A percentile compares a stretch with the other conserved stretches of the same genome.
phyloP scores from a whole-genome alignment of 2,797 vertebrate species.

The Clarias pachynema region DNA sequence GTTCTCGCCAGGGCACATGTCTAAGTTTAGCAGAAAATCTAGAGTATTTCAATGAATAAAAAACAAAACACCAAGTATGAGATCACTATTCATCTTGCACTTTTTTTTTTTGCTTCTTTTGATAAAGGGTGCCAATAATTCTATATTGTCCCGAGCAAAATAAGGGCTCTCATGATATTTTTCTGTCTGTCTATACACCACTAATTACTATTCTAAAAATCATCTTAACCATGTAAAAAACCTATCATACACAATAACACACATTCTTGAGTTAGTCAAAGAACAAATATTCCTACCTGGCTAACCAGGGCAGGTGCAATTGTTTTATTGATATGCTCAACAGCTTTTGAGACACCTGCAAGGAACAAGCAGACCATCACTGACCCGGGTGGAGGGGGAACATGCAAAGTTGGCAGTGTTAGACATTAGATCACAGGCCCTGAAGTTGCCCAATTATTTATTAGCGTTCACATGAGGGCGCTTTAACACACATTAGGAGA shows the following conservation, averaged over 20 bases:
- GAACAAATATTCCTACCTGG: slow-evolving; percentile 91
- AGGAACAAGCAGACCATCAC: slow-evolving; percentile 94
- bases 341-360: slow-evolving; percentile 99
- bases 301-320: slow-evolving; percentile 98
- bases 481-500: not conserved
- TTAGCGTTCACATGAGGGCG: not conserved
- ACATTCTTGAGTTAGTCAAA: slow-evolving; percentile 68
- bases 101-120: not conserved
- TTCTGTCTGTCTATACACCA: not conserved
- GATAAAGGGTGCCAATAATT: slow-evolving; percentile 1
- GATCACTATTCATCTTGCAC: no score
- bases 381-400: slow-evolving; percentile 68
- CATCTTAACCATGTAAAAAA: slow-evolving; percentile 5
- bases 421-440: slow-evolving; percentile 68
- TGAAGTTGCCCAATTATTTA: not conserved
- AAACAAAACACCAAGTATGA: not conserved
- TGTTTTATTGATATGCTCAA: slow-evolving; percentile 99
- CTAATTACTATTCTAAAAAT: slow-evolving; percentile 13
- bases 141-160: not conserved
- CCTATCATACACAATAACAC: slow-evolving; percentile 36
- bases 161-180: slow-evolving; percentile 11
- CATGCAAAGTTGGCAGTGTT: slow-evolving; percentile 76
- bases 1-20: not conserved
- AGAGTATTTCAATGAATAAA: not conserved
- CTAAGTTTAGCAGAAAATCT: not conserved